phyloP scores from a whole-genome alignment of 2,888 invertebrate genomes.

The Pachycephus smyrnensis region DNA sequence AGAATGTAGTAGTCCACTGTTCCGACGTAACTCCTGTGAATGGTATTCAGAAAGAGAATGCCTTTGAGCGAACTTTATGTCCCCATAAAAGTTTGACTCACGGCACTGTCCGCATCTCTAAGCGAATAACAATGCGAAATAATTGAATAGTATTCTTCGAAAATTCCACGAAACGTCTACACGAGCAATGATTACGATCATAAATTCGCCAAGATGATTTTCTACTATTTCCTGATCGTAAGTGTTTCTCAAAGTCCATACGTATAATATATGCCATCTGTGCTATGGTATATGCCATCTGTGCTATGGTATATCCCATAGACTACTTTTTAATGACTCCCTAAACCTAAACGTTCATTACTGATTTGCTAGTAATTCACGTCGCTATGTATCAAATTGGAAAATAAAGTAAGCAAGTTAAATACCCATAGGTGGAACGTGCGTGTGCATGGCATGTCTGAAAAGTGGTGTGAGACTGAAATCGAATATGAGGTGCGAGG shows the following conservation, averaged over 20 bases:
- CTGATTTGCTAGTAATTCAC: background rate
- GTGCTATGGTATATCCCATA: background rate
- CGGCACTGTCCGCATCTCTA: background rate
- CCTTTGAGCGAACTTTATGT: background rate
- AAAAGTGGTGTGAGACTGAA: slow-evolving; percentile 41
- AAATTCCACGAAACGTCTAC: background rate
- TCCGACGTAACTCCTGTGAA: background rate
- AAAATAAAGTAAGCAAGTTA: slow-evolving; percentile 9
- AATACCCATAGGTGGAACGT: slow-evolving; percentile 38
- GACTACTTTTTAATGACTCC: background rate
- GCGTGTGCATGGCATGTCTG: slow-evolving; percentile 40
- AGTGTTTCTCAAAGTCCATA: background rate
- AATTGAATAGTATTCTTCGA: background rate
- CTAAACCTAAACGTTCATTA: background rate
- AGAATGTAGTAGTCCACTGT: background rate
- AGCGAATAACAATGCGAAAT: background rate
- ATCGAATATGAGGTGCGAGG: slow-evolving; percentile 57
- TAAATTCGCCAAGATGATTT: background rate
- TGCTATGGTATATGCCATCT: too few relatives aligned
- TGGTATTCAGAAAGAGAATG: background rate
- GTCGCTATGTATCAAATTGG: background rate
- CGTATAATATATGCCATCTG: background rate
- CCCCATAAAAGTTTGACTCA: background rate
- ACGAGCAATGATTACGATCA: background rate
- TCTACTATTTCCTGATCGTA: background rate